phyloP scores from a whole-genome alignment of 2,113 vertebrate genomes.

The Pandion haliaetus region DNA sequence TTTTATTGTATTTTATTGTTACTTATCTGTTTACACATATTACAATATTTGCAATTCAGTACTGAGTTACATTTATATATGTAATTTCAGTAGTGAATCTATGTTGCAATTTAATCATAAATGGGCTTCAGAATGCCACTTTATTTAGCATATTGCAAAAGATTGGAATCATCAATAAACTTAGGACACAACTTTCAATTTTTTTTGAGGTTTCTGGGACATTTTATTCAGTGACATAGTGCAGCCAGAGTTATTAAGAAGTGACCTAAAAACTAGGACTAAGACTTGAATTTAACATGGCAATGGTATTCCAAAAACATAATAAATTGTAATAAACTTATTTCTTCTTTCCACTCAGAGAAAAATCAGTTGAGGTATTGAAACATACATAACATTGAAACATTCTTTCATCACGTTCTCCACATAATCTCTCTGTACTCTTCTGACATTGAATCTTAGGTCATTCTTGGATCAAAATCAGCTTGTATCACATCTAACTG shows the following conservation, averaged over 20 bases:
- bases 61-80: not conserved
- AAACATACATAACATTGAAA: not conserved
- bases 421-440: not conserved
- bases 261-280: not conserved
- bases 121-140: not conserved
- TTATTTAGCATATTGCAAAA: not conserved
- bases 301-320: not conserved
- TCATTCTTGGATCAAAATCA: not conserved
- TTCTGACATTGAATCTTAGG: not conserved
- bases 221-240: not conserved
- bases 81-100: not conserved
- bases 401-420: not conserved
- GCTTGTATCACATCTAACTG: not conserved
- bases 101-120: not conserved
- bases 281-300: not conserved
- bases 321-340: not conserved
- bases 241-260: not conserved
- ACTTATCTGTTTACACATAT: not conserved
- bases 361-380: not conserved
- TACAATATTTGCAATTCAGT: not conserved
- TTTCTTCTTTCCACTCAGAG: not conserved
- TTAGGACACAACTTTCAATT: not conserved
- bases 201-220: not conserved
- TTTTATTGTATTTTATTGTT: not conserved
- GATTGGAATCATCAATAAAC: not conserved